phyloP scores from a whole-genome alignment of 2,113 vertebrate genomes.

The Laticauda laticaudata region DNA sequence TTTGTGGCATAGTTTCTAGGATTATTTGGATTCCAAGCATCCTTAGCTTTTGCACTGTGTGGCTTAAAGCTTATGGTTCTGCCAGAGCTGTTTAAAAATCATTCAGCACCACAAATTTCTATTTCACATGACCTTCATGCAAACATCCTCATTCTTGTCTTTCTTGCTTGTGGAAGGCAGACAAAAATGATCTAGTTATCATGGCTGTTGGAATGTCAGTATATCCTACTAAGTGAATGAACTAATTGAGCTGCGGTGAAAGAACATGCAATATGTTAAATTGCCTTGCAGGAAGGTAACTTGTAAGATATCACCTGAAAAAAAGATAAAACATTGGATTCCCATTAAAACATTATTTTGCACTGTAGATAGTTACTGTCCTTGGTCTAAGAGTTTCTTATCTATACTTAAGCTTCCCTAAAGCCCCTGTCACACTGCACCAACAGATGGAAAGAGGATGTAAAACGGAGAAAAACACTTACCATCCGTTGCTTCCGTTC shows the following conservation, averaged over 20 bases:
- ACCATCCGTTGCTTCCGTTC: no score
- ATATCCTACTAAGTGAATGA: conserved; percentile 42
- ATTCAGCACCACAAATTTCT: conserved; percentile 42
- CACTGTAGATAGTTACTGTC: neutral
- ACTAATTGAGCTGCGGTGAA: conserved; percentile 34
- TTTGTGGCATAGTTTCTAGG: neutral
- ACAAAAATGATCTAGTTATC: conserved; percentile 59
- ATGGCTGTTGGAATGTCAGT: conserved; percentile 58
- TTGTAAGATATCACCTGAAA: conserved; percentile 42
- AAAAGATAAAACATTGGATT: conserved; percentile 48
- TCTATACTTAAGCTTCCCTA: neutral
- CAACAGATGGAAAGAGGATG: no score
- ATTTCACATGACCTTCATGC: conserved; percentile 36
- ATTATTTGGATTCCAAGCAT: conserved; percentile 32
- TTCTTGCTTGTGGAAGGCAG: conserved; percentile 52
- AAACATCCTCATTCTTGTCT: conserved; percentile 66
- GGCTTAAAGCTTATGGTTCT: conserved; percentile 38
- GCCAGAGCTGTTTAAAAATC: conserved; percentile 39
- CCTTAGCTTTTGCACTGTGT: conserved; percentile 20
- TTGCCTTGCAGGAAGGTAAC: conserved; percentile 25
- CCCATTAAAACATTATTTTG: conserved; percentile 22
- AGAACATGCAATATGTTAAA: conserved; percentile 37
- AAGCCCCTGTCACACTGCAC: no score
- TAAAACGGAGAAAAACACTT: no score
- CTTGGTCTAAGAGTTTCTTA: neutral